Evolutionary conservation across 2,888 invertebrate species (phyloP), one percentile per base, ranked within the genome.

Genomic region (Tetragnatha montana): DNA sequence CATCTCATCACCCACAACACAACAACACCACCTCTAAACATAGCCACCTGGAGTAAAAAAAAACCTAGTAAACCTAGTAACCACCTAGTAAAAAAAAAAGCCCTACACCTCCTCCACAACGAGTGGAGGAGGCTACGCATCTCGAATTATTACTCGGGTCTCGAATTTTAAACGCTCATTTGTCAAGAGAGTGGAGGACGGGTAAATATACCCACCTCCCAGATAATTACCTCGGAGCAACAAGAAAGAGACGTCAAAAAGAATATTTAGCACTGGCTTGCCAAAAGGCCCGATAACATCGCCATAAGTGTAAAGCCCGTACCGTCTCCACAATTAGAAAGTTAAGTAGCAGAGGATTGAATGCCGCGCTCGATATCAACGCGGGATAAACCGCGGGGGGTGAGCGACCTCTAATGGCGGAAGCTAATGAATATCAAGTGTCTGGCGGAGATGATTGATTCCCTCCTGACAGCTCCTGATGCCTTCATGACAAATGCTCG

Each of bases 141-240:
- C 78, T 82, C 78, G 75, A 78, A 71, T 88, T 88, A 75, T 68
- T 51, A 60, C 71, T 47, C 47, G 8, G 68, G 88, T 82, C 78
- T 88, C 78, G 60, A 71, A 88, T 88, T 82, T 79, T 82, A 88
- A 88, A 82, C 82, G 88, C 82, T 78, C 88, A 88, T 88, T 88
- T 78, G 88, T 88, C 88, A 82, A 82, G 70, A 69, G 19, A 21
- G 60, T 74, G 71, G n/a, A n/a, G n/a, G n/a, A n/a, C n/a, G n/a
- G 78, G 70, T 78, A 78, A 78, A 88, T 79, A 78, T 78, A 60
- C 51, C 76, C 60, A n/a, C 81, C 49, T 81, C 81, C 87, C 81
- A 81, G 87, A 81, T 87, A 87, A 87, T 87, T 87, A 87, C 87
- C 69, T 68, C 8, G 22, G 35, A 71, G 47, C 19, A 4, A 14